Base-by-base conservation (phyloP, 1,140 invertebrate genomes). In the Sitobion miscanthi region DNA sequence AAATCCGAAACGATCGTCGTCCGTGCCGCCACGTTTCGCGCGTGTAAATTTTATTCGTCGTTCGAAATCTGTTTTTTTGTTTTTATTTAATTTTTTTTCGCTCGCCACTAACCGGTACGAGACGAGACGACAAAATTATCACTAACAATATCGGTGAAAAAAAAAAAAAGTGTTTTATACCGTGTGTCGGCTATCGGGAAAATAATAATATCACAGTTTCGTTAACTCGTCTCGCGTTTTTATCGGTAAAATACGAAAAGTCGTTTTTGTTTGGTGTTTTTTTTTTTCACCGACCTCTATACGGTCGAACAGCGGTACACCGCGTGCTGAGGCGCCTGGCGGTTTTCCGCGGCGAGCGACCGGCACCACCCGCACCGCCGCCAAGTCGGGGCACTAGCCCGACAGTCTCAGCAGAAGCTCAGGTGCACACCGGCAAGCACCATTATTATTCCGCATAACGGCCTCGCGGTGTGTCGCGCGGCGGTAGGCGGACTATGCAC, bases 371-470 rank as follows among this genome's bases (percentile, higher is more conserved):
- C 7, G 52, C 52, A 69, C 62, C 17, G 35, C 45, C 69, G 62
- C 45, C 8, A 38, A 54, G 91, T 87, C 93, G 93, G 93, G 38
- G 0, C 25, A 47, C 30, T 8, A 45, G 86, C 85, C 85, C 93
- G 54, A 54, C 93, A 25, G 93, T 89, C 49, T 87, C 85, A 87
- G 93, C 87, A 47, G 85, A 93, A 42, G 91, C 91, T 93, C 91
- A 93, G 77, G 91, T 85, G 2, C 49, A 30, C 85, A 23, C 85
- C 93, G 93, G 85, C 89, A 94, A 89, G 93, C 93, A 94, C 93
- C 94, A 94, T 94, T 94, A 94, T 94, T 94, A 94, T 94, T 94
- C 94, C 94, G 91, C 94, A 94, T 94, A 94, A 94, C 94, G 94
- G 94, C 93, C 94, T 94, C 91, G 94, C 94, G 88, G 94, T 94